Percentiles rank a stretch among this genome's conserved stretches.
Evolutionary conservation across 1,140 invertebrate species (phyloP).

Genomic region (Fopius arisanus): DNA sequence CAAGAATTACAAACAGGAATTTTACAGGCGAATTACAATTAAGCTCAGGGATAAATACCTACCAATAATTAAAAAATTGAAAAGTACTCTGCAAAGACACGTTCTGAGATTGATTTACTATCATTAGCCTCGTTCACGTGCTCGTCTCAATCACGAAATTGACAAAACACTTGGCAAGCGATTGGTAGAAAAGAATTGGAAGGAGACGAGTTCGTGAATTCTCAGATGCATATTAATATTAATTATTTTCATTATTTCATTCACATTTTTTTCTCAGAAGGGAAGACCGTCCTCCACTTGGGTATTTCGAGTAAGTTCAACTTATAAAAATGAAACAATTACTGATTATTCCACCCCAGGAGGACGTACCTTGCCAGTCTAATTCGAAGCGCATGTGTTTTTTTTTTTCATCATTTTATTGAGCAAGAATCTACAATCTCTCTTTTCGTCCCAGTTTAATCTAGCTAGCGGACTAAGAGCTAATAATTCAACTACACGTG

Average conservation of each 20-base stretch:
- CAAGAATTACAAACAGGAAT: conserved; percentile 28
- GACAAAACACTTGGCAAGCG: conserved; percentile 25
- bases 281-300: not conserved
- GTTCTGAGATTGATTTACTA: not conserved
- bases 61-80: not conserved
- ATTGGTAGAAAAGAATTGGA: not conserved
- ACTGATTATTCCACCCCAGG: not conserved
- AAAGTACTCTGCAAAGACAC: conserved; percentile 12
- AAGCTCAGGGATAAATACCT: conserved; percentile 22
- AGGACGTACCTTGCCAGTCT: conserved; percentile 2
- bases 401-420: conserved; percentile 14
- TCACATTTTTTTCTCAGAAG: not conserved
- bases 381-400: conserved; percentile 28
- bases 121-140: not conserved
- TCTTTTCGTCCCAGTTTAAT: conserved; percentile 3
- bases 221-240: not conserved
- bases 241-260: not conserved
- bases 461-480: conserved; percentile 21
- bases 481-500: conserved; percentile 22
- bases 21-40: conserved; percentile 22
- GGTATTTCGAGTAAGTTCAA: not conserved
- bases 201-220: conserved; percentile 10
- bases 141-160: conserved; percentile 16
- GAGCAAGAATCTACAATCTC: conserved; percentile 29
- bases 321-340: conserved; percentile 8